Evolutionary conservation across 2,113 vertebrate species (phyloP), one percentile per base, ranked within the genome.

Genomic region (Manacus vitellinus): DNA sequence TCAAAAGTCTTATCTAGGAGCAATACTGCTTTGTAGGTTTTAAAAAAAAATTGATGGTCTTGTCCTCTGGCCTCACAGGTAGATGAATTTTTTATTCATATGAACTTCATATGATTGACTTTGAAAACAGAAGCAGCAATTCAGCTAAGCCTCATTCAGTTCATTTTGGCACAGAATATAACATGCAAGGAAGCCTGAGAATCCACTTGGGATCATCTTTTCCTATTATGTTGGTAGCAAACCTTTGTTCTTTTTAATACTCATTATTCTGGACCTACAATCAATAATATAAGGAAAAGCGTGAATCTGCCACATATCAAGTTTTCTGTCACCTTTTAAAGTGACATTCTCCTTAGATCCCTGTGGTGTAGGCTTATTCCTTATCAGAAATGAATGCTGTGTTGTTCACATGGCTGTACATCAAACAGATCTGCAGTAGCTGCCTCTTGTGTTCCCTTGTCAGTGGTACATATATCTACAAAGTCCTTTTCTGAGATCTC

Each of bases 231-330:
- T 71, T 86, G 77, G 41, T 61, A 91, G 81, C 30, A 88, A 88
- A 80, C 44, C 81, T 96, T 97, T 92, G 72, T 90, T 81, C 61
- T 86, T 37, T 83, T 91, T 79, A 66, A 85, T 66, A 54, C 46
- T 94, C 22, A 2, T 88, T 89, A 86, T 92, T 87, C 52, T 28
- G 25, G 39, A 78, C 39, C 44, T 81, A 24, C 5, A 23, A 71
- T 86, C 91, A 71, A 61, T 91, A 89, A 67, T 47, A 12, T 28
- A 59, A 71, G 65, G 59, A 62, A 66, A 67, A 71, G 33, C 39
- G 18, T 35, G 39, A 52, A 65, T 74, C 86, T 92, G 63, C 35
- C 35, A 63, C 35, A 43, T 43, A 28, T 76, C 62, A 85, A 65
- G 35, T 89, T 51, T 92, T 85, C 56, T 66, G 5, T 58, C 15